Evolutionary conservation across 2,113 vertebrate species (phyloP).

Genomic region (Lycaon pictus): DNA sequence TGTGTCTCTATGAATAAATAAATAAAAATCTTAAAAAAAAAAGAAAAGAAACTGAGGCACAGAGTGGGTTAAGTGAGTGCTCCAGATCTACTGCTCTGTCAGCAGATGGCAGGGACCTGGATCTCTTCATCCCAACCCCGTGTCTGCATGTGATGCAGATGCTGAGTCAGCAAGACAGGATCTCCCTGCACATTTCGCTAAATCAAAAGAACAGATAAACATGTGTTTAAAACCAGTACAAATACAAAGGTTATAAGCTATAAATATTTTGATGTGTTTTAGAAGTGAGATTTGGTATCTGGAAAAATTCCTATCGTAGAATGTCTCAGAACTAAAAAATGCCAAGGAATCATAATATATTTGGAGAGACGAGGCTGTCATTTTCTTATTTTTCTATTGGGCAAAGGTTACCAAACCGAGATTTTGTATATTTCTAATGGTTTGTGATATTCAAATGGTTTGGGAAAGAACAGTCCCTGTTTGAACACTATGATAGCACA

Average conservation of each 20-base stretch:
- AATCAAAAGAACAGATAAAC: conserved; percentile 20
- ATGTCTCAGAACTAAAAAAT: not conserved
- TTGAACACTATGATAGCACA: not conserved
- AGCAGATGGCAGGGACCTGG: not conserved
- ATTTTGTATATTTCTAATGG: not conserved
- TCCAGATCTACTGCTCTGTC: not conserved
- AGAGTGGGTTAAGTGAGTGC: not conserved
- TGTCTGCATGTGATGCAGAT: not conserved
- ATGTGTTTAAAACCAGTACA: not conserved
- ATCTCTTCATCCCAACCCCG: not conserved
- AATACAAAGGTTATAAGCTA: conserved; percentile 14
- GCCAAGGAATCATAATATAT: not conserved
- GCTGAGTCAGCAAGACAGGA: not conserved
- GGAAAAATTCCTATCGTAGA: not conserved
- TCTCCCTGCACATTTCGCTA: not conserved
- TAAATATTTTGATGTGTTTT: conserved; percentile 3
- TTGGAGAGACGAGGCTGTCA: not conserved
- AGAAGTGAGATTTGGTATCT: not conserved
- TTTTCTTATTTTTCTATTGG: conserved; percentile 48
- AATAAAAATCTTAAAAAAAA: too few relatives aligned
- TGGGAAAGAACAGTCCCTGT: not conserved
- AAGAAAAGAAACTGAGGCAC: conserved; percentile 25
- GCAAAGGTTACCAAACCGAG: not conserved
- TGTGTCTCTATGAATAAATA: too few relatives aligned
- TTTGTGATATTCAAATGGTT: not conserved